These are phyloP conservation scores for Lycia hirtaria DNA, from an alignment of 2,888 invertebrate species.

Conservation along the genomic window DNA sequence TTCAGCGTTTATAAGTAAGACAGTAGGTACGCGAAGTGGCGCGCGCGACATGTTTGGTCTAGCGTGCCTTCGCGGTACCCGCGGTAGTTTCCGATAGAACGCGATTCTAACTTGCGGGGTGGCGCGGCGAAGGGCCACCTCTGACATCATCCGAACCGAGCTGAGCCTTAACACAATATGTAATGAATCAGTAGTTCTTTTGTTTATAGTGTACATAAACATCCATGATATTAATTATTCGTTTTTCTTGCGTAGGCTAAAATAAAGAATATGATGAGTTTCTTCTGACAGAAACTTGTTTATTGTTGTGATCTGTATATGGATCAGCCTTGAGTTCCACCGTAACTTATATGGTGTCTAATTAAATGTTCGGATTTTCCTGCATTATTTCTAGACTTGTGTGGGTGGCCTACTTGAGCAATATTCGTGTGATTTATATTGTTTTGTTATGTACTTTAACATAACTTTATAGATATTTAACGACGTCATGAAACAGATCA, in stretches of 20 bases:
- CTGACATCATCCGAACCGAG: no score
- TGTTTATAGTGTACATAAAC: conserved; percentile 40
- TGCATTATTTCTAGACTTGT: conserved; percentile 66
- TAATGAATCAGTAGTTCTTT: conserved; percentile 27
- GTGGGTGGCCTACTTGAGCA: conserved; percentile 67
- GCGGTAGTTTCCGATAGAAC: no score
- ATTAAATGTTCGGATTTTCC: conserved; percentile 81
- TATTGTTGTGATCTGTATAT: conserved; percentile 76
- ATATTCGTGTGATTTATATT: conserved; percentile 61
- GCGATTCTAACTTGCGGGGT: no score
- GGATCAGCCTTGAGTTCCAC: conserved; percentile 76
- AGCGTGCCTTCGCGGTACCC: no score
- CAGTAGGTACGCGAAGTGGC: no score
- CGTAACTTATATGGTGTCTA: conserved; percentile 75
- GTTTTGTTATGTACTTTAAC: conserved; percentile 42
- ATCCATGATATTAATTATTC: conserved; percentile 51
- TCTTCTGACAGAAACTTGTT: conserved; percentile 74
- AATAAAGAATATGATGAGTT: conserved; percentile 79
- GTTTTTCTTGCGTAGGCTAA: conserved; percentile 73
- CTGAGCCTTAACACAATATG: conserved; percentile 20
- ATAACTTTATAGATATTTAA: conserved; percentile 14
- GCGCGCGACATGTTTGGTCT: no score
- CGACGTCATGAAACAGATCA: conserved; percentile 37
- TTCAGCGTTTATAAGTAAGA: no score
- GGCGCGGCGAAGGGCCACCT: no score